phyloP scores from a whole-genome alignment of 1,140 invertebrate species.

The Dreissena polymorpha region DNA sequence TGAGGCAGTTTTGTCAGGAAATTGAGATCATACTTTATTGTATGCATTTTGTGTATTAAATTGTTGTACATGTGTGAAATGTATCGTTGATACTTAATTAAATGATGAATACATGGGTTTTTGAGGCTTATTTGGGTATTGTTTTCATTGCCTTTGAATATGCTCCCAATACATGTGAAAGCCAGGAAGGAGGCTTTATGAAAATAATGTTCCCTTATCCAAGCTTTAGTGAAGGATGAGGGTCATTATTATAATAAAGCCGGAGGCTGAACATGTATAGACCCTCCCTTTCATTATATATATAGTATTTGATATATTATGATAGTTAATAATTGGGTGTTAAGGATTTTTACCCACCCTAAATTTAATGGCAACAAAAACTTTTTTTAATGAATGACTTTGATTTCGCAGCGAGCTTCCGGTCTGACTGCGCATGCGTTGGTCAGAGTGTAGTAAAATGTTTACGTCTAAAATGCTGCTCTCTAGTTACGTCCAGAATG shows the following conservation, averaged over 20 bases:
- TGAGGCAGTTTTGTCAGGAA: background rate
- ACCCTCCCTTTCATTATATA: constrained; percentile 7
- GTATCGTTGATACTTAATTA: constrained; percentile 1
- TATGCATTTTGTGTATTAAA: background rate
- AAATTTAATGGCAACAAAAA: background rate
- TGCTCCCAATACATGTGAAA: constrained; percentile 10
- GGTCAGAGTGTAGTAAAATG: background rate
- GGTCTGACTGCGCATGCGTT: background rate
- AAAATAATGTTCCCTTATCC: constrained; percentile 39
- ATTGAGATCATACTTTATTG: background rate
- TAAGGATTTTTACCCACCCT: background rate
- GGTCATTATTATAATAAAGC: constrained; percentile 35
- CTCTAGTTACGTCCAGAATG: background rate
- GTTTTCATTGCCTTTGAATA: constrained; percentile 23
- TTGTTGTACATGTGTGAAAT: no score
- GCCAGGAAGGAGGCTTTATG: background rate
- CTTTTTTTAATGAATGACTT: background rate
- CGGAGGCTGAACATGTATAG: constrained; percentile 38
- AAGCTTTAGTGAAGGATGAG: constrained; percentile 47
- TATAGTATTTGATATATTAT: background rate
- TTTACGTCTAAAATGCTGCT: background rate
- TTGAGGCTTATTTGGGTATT: background rate
- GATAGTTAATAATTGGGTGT: background rate
- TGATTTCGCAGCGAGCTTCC: background rate
- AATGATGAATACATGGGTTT: background rate